Percentiles rank a stretch among this genome's conserved stretches.
phyloP scores from a whole-genome alignment of 1,140 invertebrate genomes.

The Bombus fervidus region DNA sequence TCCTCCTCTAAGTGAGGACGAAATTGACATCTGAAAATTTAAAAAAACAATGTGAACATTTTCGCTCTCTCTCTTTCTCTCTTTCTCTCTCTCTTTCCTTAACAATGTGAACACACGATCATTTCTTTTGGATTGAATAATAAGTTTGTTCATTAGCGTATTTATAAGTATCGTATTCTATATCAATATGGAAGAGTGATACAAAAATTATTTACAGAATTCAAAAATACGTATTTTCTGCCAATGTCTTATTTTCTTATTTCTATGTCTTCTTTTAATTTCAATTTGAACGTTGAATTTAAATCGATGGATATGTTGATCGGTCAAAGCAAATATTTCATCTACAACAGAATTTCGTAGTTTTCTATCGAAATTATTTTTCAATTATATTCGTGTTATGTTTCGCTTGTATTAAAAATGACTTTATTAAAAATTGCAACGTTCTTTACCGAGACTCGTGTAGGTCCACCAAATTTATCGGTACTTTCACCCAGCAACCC shows the following conservation, averaged over 20 bases:
- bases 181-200: not conserved
- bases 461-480: slow-evolving; percentile 61
- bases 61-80: not conserved
- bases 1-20: slow-evolving; percentile 73
- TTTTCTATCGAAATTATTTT: too few relatives aligned
- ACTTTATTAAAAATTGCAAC: not conserved
- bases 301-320: too few relatives aligned
- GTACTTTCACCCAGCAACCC: slow-evolving; percentile 75
- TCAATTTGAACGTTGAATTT: not conserved
- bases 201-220: too few relatives aligned
- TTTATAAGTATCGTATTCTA: not conserved
- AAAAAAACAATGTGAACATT: not conserved
- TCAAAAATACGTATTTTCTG: too few relatives aligned
- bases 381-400: too few relatives aligned
- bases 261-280: not conserved
- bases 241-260: not conserved
- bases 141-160: not conserved
- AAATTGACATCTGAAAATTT: slow-evolving; percentile 72
- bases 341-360: too few relatives aligned
- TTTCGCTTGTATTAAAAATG: too few relatives aligned
- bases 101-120: too few relatives aligned
- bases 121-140: not conserved
- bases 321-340: too few relatives aligned
- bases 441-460: slow-evolving; percentile 74
- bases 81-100: not conserved